Percentiles rank a stretch among this genome's conserved stretches.
phyloP scores from a whole-genome alignment of 2,888 invertebrate species.

The Agrypnus murinus region DNA sequence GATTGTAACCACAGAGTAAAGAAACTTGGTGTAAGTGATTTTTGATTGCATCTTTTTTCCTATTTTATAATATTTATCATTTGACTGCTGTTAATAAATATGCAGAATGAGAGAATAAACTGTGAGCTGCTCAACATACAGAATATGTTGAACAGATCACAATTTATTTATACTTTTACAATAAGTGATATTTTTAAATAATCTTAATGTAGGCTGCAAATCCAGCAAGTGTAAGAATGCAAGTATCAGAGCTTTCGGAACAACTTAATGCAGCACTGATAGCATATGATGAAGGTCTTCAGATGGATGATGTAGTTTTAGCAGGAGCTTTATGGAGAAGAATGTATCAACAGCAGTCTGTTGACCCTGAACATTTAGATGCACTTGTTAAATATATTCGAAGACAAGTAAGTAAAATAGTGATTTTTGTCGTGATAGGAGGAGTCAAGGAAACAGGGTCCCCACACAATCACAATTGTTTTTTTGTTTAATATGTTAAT shows the following conservation, averaged over 20 bases:
- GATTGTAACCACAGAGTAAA: constrained; percentile 85
- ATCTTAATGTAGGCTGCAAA: constrained; percentile 82
- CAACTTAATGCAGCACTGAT: constrained; percentile 90
- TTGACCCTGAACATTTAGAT: constrained; percentile 81
- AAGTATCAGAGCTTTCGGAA: constrained; percentile 79
- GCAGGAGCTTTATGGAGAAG: constrained; percentile 91
- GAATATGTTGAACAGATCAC: too few relatives aligned
- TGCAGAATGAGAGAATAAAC: too few relatives aligned
- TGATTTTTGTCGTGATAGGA: neutral
- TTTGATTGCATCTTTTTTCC: too few relatives aligned
- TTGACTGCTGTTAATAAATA: too few relatives aligned
- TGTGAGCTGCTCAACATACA: too few relatives aligned
- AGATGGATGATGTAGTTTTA: constrained; percentile 82
- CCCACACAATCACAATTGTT: too few relatives aligned
- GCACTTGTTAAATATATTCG: constrained; percentile 84
- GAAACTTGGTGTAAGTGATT: constrained; percentile 77
- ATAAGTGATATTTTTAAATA: too few relatives aligned
- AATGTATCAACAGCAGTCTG: constrained; percentile 80
- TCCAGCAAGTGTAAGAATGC: constrained; percentile 76
- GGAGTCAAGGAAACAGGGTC: too few relatives aligned
- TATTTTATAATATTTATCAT: too few relatives aligned
- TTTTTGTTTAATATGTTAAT: too few relatives aligned
- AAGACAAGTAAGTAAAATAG: constrained; percentile 77
- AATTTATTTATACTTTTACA: too few relatives aligned
- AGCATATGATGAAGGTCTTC: constrained; percentile 90